Conservation (phyloP, 1,140 invertebrate species). For the Cyclargus thomasi region DNA sequence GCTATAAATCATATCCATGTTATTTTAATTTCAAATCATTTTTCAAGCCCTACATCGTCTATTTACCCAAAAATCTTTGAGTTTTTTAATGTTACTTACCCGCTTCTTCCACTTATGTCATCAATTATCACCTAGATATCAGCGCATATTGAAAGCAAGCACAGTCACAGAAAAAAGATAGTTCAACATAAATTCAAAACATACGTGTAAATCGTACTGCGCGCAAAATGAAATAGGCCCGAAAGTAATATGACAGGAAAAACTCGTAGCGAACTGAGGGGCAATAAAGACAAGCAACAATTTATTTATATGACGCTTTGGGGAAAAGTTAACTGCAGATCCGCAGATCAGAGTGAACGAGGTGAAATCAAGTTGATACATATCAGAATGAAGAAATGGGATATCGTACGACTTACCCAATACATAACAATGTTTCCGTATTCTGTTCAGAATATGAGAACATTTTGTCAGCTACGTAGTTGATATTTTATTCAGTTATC, state of each 20-base stretch:
- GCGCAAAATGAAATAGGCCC: not conserved
- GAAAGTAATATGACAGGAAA: slow-evolving; percentile 48
- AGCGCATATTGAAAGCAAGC: too few species aligned
- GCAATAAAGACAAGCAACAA: slow-evolving; percentile 68
- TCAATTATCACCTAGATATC: too few species aligned
- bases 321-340: slow-evolving; percentile 62
- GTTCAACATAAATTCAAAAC: too few species aligned
- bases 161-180: too few species aligned
- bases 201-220: not conserved
- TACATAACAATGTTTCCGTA: slow-evolving; percentile 1
- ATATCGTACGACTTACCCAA: slow-evolving; percentile 7
- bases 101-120: too few species aligned
- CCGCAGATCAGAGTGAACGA: slow-evolving; percentile 43
- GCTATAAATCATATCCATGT: too few species aligned
- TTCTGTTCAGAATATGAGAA: not conserved
- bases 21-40: too few species aligned
- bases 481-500: too few species aligned
- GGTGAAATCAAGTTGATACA: slow-evolving; percentile 65
- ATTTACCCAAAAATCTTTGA: too few species aligned
- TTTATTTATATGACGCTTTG: slow-evolving; percentile 70
- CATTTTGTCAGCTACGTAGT: too few species aligned
- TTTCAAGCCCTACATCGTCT: too few species aligned
- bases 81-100: too few species aligned
- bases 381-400: slow-evolving; percentile 42
- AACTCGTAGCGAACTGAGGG: slow-evolving; percentile 50